Base-by-base conservation (phyloP, 2,797 vertebrate species). In the Tolypeutes matacus region DNA sequence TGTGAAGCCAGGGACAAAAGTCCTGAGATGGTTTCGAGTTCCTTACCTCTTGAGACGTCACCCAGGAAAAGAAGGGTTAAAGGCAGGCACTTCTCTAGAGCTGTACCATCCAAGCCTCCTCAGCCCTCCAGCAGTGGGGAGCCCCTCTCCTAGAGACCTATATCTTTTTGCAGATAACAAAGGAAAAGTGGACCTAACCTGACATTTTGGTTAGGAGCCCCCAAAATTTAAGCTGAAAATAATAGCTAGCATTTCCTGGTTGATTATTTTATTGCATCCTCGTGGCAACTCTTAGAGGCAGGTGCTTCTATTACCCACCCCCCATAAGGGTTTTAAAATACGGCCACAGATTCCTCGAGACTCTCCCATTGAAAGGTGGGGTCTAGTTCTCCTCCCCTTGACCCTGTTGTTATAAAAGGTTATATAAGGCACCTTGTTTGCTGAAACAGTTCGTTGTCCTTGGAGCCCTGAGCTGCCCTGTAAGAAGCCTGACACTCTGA, bases 141-240 rank as follows among this genome's bases (percentile, higher is more conserved):
- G 18, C 36, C 65, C 85, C 67, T 89, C 18, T 58, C 49, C 60
- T 29, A 78, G n/a, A 85, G 23, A 86, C 11, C n/a, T 70, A 0
- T 2, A 18, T 73, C 13, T 89, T 20, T 81, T 58, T 34, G n/a
- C 34, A 76, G 85, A 91, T 23, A 89, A 72, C 18, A 80, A 89
- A 80, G 39, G 53, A 17, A 72, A 65, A 92, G 29, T 31, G 7
- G 27, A 72, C 13, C 8, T 2, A 7, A 14, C 23, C 20, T 31
- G n/a, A 95, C 1, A 3, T 78, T 86, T 69, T 81, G 42, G 58
- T 42, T 13, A 14, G 25, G 83, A 81, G 31, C 51, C 25, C 73
- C 67, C 34, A 20, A 83, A n/a, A 86, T 42, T 31, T 67, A 86
- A 94, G 46, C n/a, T 36, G 75, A 51, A 49, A 21, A 64, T 5